Percentiles rank a stretch among this genome's conserved stretches.
phyloP scores from a whole-genome alignment of 2,888 invertebrate genomes.

The Aproaerema taeniolella region DNA sequence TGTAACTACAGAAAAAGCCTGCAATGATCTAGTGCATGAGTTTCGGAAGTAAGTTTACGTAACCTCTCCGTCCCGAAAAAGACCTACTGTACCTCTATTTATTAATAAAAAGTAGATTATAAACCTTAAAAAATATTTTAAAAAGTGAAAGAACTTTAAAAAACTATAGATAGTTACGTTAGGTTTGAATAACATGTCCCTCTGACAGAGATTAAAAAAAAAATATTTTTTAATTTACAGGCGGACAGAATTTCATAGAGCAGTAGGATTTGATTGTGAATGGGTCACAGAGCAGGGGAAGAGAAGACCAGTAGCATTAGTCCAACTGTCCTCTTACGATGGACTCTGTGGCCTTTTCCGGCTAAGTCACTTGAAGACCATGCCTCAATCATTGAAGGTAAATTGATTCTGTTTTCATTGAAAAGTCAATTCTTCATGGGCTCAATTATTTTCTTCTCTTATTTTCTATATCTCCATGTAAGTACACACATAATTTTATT shows the following conservation, averaged over 20 bases:
- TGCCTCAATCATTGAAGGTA: constrained; percentile 81
- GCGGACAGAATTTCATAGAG: constrained; percentile 49
- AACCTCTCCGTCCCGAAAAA: not conserved
- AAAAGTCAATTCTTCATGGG: no score
- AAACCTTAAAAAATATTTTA: no score
- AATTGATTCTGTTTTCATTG: no score
- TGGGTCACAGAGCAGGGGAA: constrained; percentile 82
- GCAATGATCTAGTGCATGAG: constrained; percentile 42
- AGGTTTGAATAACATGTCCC: no score
- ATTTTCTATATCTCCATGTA: no score
- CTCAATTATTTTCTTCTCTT: no score
- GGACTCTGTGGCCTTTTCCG: constrained; percentile 85
- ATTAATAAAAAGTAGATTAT: not conserved
- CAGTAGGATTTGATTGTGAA: constrained; percentile 89
- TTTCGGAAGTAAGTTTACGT: constrained; percentile 38
- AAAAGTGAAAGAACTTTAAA: no score
- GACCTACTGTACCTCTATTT: not conserved
- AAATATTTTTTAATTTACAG: no score
- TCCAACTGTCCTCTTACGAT: constrained; percentile 84
- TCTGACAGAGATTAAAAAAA: no score
- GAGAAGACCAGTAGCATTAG: constrained; percentile 80
- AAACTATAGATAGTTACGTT: no score
- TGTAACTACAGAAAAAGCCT: constrained; percentile 37
- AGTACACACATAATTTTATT: no score
- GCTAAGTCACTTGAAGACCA: constrained; percentile 73